Base-by-base conservation (phyloP, 2,888 invertebrate species). In the Calameuta pallipes region DNA sequence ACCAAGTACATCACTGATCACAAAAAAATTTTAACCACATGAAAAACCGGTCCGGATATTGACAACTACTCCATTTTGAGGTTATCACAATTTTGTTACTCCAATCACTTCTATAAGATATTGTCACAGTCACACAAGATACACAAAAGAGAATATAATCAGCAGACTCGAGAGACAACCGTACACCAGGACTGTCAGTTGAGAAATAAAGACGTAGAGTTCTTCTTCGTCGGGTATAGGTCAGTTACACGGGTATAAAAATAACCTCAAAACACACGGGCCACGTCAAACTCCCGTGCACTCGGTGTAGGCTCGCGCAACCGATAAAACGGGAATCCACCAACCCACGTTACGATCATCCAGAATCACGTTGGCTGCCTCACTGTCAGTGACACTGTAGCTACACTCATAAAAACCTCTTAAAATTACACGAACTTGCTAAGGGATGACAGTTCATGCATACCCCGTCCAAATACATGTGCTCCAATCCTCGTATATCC, bases 221-320 rank as follows among this genome's bases (percentile, higher is more conserved):
- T 75, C 76, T 77, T 73, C 79, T 79, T 79, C 77, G 76, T 79
- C 81, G 75, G 77, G 83, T 84, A 80, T 86, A 87, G 88, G 88
- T 88, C 88, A 88, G 88, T 88, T 86, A 87, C 86, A 84, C 83
- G 80, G 75, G 81, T 81, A 84, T 85, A 79, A 79, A 88, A 88
- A 88, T 88, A 88, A 88, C 88, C 88, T 88, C 88, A 86, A 88
- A 87, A 87, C 81, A 83, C 81, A 82, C 81, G 76, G 79, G 80
- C 80, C 83, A 82, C 85, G 84, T 85, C 82, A 85, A 83, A 82
- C 80, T 80, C 31, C 69, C 15, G 70, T 81, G 80, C 80, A 78
- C 80, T 71, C 74, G 82, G 81, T 75, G 80, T 80, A 34, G 74
- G 34, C 74, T 81, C 80, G 74, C 78, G 34, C 71, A 33, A 71